These are phyloP conservation scores for Gephyroberyx darwinii DNA, from an alignment of 2,797 vertebrate genomes.

Conservation along the genomic window DNA sequence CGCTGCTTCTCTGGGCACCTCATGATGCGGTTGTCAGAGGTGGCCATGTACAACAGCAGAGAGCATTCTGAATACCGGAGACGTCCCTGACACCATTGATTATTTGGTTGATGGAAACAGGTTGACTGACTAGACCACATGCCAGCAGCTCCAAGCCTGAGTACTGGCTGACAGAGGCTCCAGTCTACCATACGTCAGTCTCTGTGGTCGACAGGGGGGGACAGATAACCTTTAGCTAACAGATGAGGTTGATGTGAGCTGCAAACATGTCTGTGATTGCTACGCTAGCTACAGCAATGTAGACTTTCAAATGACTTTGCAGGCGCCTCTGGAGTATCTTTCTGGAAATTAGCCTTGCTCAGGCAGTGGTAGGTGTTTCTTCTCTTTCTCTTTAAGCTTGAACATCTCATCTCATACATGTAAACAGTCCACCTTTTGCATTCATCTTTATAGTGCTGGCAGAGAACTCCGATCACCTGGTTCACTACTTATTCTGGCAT, in stretches of 20 bases:
- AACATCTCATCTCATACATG: background rate
- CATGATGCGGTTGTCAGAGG: conserved; percentile 55
- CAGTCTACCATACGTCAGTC: conserved; percentile 48
- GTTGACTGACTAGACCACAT: conserved; percentile 55
- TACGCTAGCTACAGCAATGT: background rate
- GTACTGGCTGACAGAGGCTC: conserved; percentile 8
- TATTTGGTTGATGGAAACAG: conserved; percentile 59
- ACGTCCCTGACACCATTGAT: conserved; percentile 68
- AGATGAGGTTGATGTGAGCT: conserved; percentile 60
- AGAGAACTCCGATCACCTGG: too few relatives aligned
- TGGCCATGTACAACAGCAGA: conserved; percentile 21
- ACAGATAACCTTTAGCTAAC: conserved; percentile 68
- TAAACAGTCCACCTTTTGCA: too few relatives aligned
- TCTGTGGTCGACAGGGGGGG: conserved; percentile 27
- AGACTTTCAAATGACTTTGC: background rate
- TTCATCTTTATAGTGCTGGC: too few relatives aligned
- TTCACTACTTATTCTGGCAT: too few relatives aligned
- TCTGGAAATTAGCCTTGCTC: background rate
- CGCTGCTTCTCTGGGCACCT: conserved; percentile 32
- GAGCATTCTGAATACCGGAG: conserved; percentile 34
- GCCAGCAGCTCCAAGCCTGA: conserved; percentile 25
- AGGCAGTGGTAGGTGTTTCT: background rate
- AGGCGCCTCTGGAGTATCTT: background rate
- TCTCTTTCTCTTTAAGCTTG: background rate
- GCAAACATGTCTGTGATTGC: conserved; percentile 33